Evolutionary conservation across 2,888 invertebrate genomes (phyloP), one percentile per base, ranked within the genome.

Genomic region (Drosophila glabriapex): DNA sequence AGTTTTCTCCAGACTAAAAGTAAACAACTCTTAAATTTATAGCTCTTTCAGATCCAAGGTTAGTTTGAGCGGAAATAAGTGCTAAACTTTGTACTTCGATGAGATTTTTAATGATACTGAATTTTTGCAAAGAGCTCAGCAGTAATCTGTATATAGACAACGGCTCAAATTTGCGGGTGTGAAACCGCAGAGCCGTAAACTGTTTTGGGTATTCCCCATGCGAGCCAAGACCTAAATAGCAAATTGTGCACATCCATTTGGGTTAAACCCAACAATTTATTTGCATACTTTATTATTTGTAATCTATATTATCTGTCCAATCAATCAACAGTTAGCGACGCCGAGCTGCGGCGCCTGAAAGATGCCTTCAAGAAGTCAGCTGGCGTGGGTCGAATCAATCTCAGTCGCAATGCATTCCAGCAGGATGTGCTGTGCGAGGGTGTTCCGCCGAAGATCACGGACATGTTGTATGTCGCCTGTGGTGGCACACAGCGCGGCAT

Each of bases 311-410:
- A 33, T 41, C 19, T 25, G 4, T 29, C 12, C n/a, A 14, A 55
- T 66, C 39, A 2, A 49, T 74, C 50, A 59, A 68, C 71, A 98
- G 98, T 98, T 93, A 95, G 96, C 84, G 97, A 97, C 92, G 95
- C 95, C 81, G 98, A 98, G 94, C 94, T 96, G 88, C 96, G 96
- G 92, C 95, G 98, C 83, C 95, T 98, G 70, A 96, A 96, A 91
- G 97, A 98, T 94, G 97, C 98, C 56, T 98, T 97, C 93, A 97
- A 97, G 92, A 95, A 97, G 91, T 95, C 97, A 83, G 96, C 97
- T 65, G 96, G 96, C 73, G 94, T 95, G 72, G 96, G 95, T 31
- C 95, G 95, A 68, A 94, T 95, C 84, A 94, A 95, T 83, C 94
- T 97, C 91, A 96, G 96, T 89, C 95, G 96, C 89, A 95, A 95